A percentile compares a stretch with the other conserved stretches of the same genome.
Conservation (phyloP, 2,113 vertebrate genomes). For the Rousettus leschenaultii region DNA sequence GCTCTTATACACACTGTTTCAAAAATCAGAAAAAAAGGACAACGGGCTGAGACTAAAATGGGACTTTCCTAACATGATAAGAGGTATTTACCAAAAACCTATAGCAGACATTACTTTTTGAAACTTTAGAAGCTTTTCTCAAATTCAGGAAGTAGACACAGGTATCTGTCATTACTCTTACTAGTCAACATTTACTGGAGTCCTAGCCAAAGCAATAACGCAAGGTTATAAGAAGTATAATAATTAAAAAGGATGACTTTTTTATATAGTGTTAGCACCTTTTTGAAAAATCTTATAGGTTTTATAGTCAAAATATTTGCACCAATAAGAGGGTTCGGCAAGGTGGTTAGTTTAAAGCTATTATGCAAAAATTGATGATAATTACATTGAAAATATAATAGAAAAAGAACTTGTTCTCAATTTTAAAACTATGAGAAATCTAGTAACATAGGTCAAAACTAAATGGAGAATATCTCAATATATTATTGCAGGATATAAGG, state of each 20-base stretch:
- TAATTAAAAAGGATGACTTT: background rate
- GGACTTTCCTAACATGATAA: background rate
- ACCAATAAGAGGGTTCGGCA: background rate
- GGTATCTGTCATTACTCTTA: background rate
- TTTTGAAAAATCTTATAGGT: background rate
- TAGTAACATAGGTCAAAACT: background rate
- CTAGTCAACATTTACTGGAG: background rate
- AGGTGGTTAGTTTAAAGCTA: background rate
- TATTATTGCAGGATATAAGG: background rate
- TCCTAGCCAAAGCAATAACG: background rate
- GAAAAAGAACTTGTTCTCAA: background rate
- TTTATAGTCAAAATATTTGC: background rate
- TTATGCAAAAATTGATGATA: background rate
- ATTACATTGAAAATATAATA: background rate
- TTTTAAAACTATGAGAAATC: background rate
- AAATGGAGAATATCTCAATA: background rate
- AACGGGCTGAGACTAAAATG: background rate
- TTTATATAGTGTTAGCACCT: background rate
- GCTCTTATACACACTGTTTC: background rate
- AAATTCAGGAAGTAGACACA: background rate
- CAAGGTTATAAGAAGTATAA: background rate
- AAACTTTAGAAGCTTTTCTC: background rate
- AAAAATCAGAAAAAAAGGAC: background rate
- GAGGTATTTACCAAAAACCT: background rate
- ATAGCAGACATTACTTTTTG: background rate